A percentile compares a stretch with the other conserved stretches of the same genome.
These are phyloP conservation scores for Podilymbus podiceps DNA, from an alignment of 2,113 vertebrate species.

Conservation along the genomic window DNA sequence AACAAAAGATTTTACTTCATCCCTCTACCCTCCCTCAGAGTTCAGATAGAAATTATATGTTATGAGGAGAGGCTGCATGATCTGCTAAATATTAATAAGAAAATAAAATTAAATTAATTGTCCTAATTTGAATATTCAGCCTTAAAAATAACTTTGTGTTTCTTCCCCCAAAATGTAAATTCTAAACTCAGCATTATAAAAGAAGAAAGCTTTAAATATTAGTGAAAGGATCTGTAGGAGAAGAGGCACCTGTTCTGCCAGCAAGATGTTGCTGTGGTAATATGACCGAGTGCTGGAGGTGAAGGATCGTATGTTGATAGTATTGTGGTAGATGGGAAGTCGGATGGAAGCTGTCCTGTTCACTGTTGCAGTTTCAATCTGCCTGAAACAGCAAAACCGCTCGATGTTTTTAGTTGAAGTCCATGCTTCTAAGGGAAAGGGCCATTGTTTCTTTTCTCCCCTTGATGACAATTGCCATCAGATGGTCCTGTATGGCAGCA, in stretches of 20 bases:
- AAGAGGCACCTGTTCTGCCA: background rate
- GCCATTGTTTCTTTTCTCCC: background rate
- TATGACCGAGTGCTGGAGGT: background rate
- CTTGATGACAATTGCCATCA: background rate
- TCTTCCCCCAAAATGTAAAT: background rate
- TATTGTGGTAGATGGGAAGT: background rate
- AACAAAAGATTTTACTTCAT: background rate
- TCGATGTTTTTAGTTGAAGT: background rate
- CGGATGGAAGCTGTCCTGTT: rapidly evolving
- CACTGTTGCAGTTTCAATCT: background rate
- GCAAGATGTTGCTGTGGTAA: background rate
- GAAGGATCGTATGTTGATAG: background rate
- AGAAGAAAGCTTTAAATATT: background rate
- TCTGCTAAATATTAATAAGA: background rate
- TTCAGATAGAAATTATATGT: background rate
- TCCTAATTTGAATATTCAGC: background rate
- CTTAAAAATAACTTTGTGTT: background rate
- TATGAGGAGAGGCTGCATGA: background rate
- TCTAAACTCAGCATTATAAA: background rate
- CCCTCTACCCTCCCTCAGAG: background rate
- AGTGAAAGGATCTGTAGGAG: background rate
- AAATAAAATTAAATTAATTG: background rate
- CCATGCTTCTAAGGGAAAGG: background rate
- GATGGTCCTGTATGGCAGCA: background rate
- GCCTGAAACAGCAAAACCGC: background rate